Conservation (phyloP, 30 jellyfish, hydroid and myxozoan species). For the Aurelia coerulea region DNA sequence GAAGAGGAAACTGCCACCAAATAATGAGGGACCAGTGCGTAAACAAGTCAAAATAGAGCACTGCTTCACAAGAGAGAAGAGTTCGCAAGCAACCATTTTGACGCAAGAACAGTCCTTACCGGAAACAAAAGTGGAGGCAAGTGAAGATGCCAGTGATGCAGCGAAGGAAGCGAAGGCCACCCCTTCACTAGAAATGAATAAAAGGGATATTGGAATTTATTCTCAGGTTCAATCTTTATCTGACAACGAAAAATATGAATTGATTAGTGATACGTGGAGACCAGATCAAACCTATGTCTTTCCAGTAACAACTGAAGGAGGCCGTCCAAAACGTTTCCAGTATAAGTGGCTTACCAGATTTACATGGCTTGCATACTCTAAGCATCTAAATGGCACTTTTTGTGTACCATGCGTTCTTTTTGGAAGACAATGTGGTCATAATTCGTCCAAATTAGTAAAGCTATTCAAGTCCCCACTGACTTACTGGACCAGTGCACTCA, state of each 20-base stretch:
- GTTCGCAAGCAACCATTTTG: background rate
- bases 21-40: background rate
- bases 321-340: slow-evolving; percentile 12
- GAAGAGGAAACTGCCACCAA: background rate
- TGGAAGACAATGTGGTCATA: slow-evolving; percentile 2
- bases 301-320: background rate
- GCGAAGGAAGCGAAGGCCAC: background rate
- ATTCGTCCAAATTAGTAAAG: background rate
- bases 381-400: slow-evolving; percentile 24
- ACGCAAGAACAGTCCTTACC: slow-evolving; percentile 1
- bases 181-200: background rate
- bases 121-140: background rate
- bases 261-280: slow-evolving; percentile 13
- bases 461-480: slow-evolving; percentile 13
- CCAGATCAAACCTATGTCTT: slow-evolving; percentile 7
- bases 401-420: slow-evolving; percentile 37
- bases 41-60: background rate
- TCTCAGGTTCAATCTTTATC: background rate
- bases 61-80: slow-evolving; percentile 5
- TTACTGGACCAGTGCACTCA: slow-evolving; percentile 17
- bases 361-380: slow-evolving; percentile 48
- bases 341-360: slow-evolving; percentile 10
- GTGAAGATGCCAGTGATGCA: background rate
- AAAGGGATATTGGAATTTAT: background rate
- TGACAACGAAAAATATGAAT: slow-evolving; percentile 1